phyloP scores from a whole-genome alignment of 2,888 invertebrate genomes.

The Dicranocentrus wangi region DNA sequence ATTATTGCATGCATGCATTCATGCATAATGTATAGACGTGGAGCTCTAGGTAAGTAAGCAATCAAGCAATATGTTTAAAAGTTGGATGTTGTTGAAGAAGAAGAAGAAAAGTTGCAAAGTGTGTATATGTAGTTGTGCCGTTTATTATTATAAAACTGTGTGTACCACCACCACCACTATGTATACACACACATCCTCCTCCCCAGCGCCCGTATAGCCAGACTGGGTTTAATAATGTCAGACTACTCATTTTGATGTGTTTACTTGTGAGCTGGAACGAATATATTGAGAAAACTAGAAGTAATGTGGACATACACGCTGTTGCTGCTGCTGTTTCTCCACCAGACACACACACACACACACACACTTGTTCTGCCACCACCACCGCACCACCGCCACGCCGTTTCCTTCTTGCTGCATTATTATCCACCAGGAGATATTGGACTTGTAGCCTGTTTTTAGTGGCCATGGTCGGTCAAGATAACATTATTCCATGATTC shows the following conservation, averaged over 20 bases:
- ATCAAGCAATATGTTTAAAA: slow-evolving; percentile 30
- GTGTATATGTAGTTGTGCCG: too few species aligned
- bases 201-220: too few species aligned
- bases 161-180: too few species aligned
- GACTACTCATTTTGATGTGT: too few species aligned
- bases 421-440: not conserved
- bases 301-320: too few species aligned
- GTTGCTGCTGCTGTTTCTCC: too few species aligned
- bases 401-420: not conserved
- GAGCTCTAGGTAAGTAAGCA: slow-evolving; percentile 33
- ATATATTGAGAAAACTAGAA: too few species aligned
- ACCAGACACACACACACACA: too few species aligned
- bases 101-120: not conserved
- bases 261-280: too few species aligned
- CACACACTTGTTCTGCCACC: too few species aligned
- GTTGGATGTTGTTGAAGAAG: slow-evolving; percentile 1
- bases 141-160: not conserved
- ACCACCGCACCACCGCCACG: too few species aligned
- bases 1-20: slow-evolving; percentile 33
- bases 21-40: slow-evolving; percentile 32
- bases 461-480: slow-evolving; percentile 38
- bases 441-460: not conserved
- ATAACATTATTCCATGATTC: slow-evolving; percentile 52
- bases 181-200: not conserved
- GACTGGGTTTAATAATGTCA: too few species aligned